Evolutionary conservation across 2,888 invertebrate genomes (phyloP), one percentile per base, ranked within the genome.

Genomic region (Agrotis clavis): DNA sequence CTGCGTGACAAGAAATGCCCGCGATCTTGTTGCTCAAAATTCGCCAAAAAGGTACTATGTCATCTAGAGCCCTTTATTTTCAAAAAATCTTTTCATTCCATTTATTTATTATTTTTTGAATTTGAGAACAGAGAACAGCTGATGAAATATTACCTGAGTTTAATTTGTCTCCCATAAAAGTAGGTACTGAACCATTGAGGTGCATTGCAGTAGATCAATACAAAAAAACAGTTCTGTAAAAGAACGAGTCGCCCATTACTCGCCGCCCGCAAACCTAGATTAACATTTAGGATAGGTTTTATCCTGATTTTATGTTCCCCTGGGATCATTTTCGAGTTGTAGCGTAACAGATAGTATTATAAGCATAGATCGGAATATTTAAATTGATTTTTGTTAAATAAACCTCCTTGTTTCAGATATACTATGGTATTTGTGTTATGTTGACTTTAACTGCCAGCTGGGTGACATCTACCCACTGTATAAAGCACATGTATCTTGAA

Each of bases 381-480:
- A n/a, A n/a, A n/a, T n/a, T n/a, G n/a, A n/a, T n/a, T n/a, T n/a
- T n/a, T n/a, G 9, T n/a, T 1, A n/a, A 54, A 13, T 18, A 41
- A 25, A 67, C 30, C 9, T 57, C 35, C 41, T 65, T 83, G 67
- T 86, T 86, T 65, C 96, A 98, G 98, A 98, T 99, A 91, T 98
- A 98, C 92, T 98, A 98, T 91, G 99, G 99, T 66, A 97, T 98
- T 76, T 98, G 98, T 95, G 98, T 99, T 78, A 99, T 98, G 53
- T 97, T 98, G 71, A 97, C 98, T 85, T 97, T 99, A 68, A 98
- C 99, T n/a, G 97, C 97, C 13, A 98, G 98, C 18, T 99, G 99
- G 99, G 99, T 99, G 61, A 98, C 98, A 0, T 98, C 98, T n/a
- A 98, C 99, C 1, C 99, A 99, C 91, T 98, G 98, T 92, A 98